phyloP scores from a whole-genome alignment of 2,888 invertebrate species.

The Agrochola circellaris region DNA sequence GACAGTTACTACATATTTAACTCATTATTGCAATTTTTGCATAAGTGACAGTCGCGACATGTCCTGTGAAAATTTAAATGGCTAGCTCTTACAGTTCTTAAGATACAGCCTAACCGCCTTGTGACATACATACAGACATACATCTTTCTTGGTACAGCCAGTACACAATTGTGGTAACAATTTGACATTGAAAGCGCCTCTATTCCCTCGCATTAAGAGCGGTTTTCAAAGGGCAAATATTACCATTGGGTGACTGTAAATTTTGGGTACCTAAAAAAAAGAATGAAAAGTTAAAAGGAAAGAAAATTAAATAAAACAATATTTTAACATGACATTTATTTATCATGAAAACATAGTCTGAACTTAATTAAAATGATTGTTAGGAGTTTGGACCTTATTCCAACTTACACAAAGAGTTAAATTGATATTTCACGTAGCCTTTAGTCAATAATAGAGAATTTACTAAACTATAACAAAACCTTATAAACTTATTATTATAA shows the following conservation, averaged over 20 bases:
- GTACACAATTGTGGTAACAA: background rate
- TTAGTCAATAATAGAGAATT: constrained; percentile 35
- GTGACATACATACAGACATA: background rate
- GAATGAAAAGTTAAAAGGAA: background rate
- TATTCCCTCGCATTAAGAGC: background rate
- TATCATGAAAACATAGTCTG: constrained; percentile 51
- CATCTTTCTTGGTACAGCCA: too few species aligned
- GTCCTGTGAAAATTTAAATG: background rate
- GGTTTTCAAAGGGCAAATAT: background rate
- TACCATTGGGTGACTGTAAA: background rate
- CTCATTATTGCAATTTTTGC: too few species aligned
- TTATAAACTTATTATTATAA: background rate
- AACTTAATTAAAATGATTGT: constrained; percentile 49
- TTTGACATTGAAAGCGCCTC: background rate
- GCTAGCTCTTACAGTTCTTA: background rate
- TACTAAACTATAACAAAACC: constrained; percentile 13
- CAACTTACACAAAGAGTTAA: constrained; percentile 18
- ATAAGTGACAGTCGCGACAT: too few species aligned
- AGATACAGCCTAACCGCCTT: background rate
- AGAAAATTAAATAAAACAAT: constrained; percentile 6
- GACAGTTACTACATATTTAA: too few species aligned
- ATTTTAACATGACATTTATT: constrained; percentile 59
- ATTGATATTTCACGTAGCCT: constrained; percentile 47
- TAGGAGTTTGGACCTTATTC: constrained; percentile 33
- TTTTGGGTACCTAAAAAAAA: background rate